Conservation (phyloP, 2,797 vertebrate genomes). For the Danionella dracula region DNA sequence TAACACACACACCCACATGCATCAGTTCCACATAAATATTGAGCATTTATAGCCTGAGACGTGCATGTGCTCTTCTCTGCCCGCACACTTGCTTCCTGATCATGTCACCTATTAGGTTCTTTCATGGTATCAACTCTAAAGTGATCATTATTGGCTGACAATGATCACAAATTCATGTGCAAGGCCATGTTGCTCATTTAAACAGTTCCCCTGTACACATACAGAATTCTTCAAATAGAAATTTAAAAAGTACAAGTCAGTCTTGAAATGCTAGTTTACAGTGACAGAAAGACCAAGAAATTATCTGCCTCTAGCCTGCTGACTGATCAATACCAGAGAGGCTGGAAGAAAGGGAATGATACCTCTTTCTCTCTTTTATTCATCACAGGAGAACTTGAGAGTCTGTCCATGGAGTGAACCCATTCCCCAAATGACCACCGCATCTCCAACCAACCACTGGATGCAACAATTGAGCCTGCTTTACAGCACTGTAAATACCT, state of each 20-base stretch:
- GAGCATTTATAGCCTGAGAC: no score
- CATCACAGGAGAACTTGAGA: conserved; percentile 39
- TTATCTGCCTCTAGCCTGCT: neutral
- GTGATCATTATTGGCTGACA: no score
- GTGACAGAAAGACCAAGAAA: conserved; percentile 44
- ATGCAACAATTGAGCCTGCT: conserved; percentile 63
- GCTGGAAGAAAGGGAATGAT: conserved; percentile 24
- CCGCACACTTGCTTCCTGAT: no score
- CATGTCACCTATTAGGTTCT: no score
- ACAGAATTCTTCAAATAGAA: neutral
- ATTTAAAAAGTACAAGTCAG: neutral
- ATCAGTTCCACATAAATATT: no score
- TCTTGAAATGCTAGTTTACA: neutral
- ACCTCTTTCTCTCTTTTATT: conserved; percentile 32
- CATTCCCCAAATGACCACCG: conserved; percentile 53
- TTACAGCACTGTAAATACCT: conserved; percentile 70
- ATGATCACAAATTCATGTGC: no score
- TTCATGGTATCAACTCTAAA: no score
- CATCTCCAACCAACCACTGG: conserved; percentile 56
- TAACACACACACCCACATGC: no score
- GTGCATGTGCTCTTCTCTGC: no score
- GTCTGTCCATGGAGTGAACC: conserved; percentile 64
- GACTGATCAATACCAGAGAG: conserved; percentile 28
- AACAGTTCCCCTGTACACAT: no score
- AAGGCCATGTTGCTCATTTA: no score